phyloP scores from a whole-genome alignment of 2,113 vertebrate species.

The Peucedramus taeniatus region DNA sequence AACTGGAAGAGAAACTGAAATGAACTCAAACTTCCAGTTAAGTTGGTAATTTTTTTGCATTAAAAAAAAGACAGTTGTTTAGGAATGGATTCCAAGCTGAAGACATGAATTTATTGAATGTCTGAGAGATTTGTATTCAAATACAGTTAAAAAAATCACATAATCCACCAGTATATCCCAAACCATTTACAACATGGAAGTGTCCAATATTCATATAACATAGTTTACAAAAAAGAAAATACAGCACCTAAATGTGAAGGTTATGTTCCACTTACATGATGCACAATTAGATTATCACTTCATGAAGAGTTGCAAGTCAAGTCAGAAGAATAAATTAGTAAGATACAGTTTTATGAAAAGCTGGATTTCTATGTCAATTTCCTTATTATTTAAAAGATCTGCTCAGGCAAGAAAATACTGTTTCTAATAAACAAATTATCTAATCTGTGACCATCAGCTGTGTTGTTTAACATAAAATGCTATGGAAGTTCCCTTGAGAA shows the following conservation, averaged over 20 bases:
- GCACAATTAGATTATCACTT: conserved; percentile 51
- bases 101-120: conserved; percentile 65
- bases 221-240: conserved; percentile 22
- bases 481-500: neutral
- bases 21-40: neutral
- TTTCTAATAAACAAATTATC: neutral
- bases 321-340: conserved; percentile 15
- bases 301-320: neutral
- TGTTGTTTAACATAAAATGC: neutral
- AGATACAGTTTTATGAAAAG: neutral
- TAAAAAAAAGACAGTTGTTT: neutral
- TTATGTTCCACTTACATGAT: conserved; percentile 52
- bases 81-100: conserved; percentile 17
- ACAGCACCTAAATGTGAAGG: conserved; percentile 40
- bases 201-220: conserved; percentile 8
- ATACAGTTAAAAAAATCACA: conserved; percentile 23
- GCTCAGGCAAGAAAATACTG: neutral
- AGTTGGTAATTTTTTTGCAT: neutral
- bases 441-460: neutral
- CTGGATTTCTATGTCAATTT: neutral
- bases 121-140: conserved; percentile 52
- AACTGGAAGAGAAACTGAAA: neutral
- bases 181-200: neutral
- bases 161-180: neutral
- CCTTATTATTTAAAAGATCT: neutral